Evolutionary conservation across 1,140 invertebrate species (phyloP).

Genomic region (Sitophilus oryzae): DNA sequence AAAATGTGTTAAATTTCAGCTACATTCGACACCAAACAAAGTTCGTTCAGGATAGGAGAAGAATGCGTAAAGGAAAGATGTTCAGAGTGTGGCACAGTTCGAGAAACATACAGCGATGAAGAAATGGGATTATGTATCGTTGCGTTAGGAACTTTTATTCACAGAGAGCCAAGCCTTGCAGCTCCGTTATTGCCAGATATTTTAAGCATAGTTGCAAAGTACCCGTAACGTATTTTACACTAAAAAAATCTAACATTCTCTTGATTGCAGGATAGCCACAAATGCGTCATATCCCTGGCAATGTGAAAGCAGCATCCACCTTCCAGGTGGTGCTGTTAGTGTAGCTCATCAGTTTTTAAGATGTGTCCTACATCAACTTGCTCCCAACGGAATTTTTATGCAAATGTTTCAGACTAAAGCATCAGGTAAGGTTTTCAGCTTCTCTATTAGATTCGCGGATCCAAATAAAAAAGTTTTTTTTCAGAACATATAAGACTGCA

Average conservation of each 20-base stretch:
- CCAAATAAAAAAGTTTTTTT: slow-evolving; percentile 32
- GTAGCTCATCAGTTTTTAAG: slow-evolving; percentile 95
- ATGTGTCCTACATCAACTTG: slow-evolving; percentile 92
- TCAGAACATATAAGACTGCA: slow-evolving; percentile 61
- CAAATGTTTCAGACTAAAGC: slow-evolving; percentile 92
- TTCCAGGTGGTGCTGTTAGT: slow-evolving; percentile 84
- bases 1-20: slow-evolving; percentile 13
- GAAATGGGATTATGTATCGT: slow-evolving; percentile 93
- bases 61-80: slow-evolving; percentile 66
- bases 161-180: slow-evolving; percentile 88
- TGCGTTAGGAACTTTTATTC: slow-evolving; percentile 90
- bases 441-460: neutral
- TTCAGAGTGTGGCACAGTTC: slow-evolving; percentile 72
- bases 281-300: slow-evolving; percentile 85
- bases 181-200: slow-evolving; percentile 90
- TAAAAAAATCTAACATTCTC: neutral
- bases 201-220: slow-evolving; percentile 81
- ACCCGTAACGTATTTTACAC: slow-evolving; percentile 13
- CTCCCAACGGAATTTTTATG: slow-evolving; percentile 91
- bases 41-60: slow-evolving; percentile 61
- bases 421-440: slow-evolving; percentile 52
- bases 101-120: slow-evolving; percentile 95
- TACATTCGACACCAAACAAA: slow-evolving; percentile 51
- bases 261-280: slow-evolving; percentile 57
- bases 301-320: slow-evolving; percentile 76